A percentile compares a stretch with the other conserved stretches of the same genome.
phyloP scores from a whole-genome alignment of 2,113 vertebrate species.

The Petromus typicus region DNA sequence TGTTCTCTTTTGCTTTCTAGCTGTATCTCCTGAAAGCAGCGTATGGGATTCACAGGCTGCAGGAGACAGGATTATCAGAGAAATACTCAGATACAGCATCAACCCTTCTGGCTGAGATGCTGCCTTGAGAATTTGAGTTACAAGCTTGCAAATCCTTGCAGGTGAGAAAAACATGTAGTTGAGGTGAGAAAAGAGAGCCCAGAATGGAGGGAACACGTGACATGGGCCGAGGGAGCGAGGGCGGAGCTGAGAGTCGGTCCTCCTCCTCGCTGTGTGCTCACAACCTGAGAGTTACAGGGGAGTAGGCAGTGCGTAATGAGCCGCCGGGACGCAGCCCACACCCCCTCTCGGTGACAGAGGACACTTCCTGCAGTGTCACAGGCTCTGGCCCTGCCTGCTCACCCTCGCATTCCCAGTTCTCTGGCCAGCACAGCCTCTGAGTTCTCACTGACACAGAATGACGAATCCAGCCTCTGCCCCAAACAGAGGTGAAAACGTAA shows the following conservation, averaged over 20 bases:
- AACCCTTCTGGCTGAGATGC: background rate
- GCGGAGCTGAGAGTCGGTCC: accelerated
- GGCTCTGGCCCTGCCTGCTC: background rate
- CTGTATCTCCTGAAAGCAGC: background rate
- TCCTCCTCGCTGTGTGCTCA: background rate
- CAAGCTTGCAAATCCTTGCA: background rate
- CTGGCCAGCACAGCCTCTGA: background rate
- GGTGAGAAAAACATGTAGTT: background rate
- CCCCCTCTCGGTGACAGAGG: accelerated
- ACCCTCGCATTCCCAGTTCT: accelerated
- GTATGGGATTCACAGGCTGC: background rate
- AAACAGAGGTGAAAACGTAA: background rate
- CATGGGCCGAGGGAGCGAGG: accelerated
- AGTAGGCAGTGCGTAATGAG: accelerated
- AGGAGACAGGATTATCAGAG: background rate
- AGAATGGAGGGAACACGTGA: too few species aligned
- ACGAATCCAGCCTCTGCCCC: too few species aligned
- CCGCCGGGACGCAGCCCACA: accelerated
- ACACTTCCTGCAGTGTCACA: too few species aligned
- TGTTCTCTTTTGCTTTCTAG: background rate
- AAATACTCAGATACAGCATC: background rate
- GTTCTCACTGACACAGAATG: accelerated
- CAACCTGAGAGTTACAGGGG: background rate
- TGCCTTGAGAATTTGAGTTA: background rate
- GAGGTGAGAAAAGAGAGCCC: background rate